Evolutionary conservation across 2,797 vertebrate genomes (phyloP).

Genomic region (Argentina silus): DNA sequence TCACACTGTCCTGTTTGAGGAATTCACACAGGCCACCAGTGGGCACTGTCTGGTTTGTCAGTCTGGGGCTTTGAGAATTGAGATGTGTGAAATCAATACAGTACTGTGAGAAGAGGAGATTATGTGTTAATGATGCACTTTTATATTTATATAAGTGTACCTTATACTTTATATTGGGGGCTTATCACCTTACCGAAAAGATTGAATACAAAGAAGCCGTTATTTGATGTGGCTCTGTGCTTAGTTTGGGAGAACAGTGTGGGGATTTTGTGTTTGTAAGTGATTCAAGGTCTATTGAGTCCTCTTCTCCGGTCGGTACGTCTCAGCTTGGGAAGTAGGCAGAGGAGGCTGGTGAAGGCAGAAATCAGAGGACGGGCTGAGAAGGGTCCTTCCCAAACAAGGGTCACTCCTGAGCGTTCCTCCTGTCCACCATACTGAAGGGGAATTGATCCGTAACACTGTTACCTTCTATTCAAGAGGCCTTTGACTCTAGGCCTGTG

Average conservation of each 20-base stretch:
- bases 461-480: too few species aligned
- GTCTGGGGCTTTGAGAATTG: not conserved
- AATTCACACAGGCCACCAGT: conserved; percentile 10
- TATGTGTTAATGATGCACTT: not conserved
- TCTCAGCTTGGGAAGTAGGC: not conserved
- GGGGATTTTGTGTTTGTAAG: not conserved
- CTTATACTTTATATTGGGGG: not conserved
- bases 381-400: too few species aligned
- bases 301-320: not conserved
- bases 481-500: too few species aligned
- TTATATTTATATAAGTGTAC: not conserved
- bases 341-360: not conserved
- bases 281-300: not conserved
- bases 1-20: not conserved
- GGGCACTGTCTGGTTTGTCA: not conserved
- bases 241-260: not conserved
- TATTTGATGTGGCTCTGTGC: not conserved
- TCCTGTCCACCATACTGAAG: too few species aligned
- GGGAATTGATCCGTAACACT: too few species aligned
- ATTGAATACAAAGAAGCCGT: too few species aligned
- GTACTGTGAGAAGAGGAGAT: not conserved
- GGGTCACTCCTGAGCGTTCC: too few species aligned
- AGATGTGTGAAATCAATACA: not conserved
- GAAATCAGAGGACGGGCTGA: too few species aligned
- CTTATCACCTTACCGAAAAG: not conserved